Conservation (phyloP, 2,797 vertebrate species). For the Taenioides sp. region DNA sequence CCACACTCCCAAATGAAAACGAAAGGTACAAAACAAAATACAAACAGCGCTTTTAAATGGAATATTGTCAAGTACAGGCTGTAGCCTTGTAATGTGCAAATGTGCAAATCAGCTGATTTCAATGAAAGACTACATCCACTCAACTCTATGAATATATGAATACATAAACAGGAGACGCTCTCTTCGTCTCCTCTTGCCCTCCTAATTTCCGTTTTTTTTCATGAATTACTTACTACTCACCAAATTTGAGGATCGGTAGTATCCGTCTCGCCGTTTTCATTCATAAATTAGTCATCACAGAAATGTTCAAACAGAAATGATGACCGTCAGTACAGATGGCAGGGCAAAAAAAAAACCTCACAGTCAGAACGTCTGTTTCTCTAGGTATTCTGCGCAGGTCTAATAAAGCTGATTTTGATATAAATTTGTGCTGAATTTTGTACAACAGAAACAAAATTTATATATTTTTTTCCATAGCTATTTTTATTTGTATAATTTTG, state of each 20-base stretch:
- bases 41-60: not conserved
- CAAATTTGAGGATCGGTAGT: not conserved
- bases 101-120: slow-evolving; percentile 4
- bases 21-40: not conserved
- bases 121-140: slow-evolving; percentile 2
- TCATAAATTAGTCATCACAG: slow-evolving; percentile 5
- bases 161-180: not conserved
- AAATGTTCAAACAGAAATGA: slow-evolving; percentile 4
- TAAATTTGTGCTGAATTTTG: no score
- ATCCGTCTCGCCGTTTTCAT: not conserved
- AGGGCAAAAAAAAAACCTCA: no score
- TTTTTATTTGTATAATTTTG: no score
- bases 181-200: not conserved
- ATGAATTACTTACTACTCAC: slow-evolving; percentile 2
- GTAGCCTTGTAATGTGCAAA: not conserved
- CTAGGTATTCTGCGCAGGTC: no score
- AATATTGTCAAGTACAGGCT: not conserved
- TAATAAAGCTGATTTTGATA: no score
- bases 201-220: not conserved
- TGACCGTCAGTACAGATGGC: not conserved
- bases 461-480: no score
- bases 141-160: not conserved
- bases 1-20: not conserved
- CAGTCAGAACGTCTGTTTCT: no score
- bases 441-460: no score